These are phyloP conservation scores for Lepidurus packardi DNA, from an alignment of 1,140 invertebrate species.

Conservation along the genomic window DNA sequence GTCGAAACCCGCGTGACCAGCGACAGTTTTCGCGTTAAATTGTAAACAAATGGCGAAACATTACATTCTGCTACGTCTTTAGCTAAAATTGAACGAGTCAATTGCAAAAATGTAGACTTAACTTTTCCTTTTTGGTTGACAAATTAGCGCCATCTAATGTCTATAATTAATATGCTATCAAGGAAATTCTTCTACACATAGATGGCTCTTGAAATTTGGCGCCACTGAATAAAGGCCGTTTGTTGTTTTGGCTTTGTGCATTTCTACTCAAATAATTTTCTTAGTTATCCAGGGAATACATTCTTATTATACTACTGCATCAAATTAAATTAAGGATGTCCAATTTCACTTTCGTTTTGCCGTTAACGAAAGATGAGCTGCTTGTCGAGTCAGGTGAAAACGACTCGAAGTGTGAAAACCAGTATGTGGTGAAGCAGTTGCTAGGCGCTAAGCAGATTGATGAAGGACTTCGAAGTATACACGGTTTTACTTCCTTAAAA, in stretches of 20 bases:
- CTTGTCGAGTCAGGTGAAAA: background rate
- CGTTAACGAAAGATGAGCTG: slow-evolving; percentile 2
- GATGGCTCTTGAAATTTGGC: background rate
- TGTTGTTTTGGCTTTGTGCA: background rate
- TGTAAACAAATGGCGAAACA: background rate
- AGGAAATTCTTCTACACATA: background rate
- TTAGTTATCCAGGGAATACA: too few species aligned
- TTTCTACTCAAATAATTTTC: too few species aligned
- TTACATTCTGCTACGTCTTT: background rate
- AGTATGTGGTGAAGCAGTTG: background rate
- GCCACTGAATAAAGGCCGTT: background rate
- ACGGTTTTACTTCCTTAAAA: background rate
- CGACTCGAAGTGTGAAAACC: background rate
- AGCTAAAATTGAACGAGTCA: background rate
- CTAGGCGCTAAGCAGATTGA: background rate
- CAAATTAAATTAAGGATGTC: background rate
- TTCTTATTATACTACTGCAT: too few species aligned
- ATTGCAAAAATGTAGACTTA: background rate
- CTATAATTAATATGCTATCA: background rate
- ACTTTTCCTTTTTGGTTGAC: background rate
- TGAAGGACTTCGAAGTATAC: background rate
- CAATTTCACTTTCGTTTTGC: background rate
- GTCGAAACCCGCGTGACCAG: slow-evolving; percentile 42
- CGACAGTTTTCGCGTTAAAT: slow-evolving; percentile 51
- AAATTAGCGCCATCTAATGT: background rate